Base-by-base conservation (phyloP, 2,888 invertebrate species). In the Malthinus seriepunctatus region DNA sequence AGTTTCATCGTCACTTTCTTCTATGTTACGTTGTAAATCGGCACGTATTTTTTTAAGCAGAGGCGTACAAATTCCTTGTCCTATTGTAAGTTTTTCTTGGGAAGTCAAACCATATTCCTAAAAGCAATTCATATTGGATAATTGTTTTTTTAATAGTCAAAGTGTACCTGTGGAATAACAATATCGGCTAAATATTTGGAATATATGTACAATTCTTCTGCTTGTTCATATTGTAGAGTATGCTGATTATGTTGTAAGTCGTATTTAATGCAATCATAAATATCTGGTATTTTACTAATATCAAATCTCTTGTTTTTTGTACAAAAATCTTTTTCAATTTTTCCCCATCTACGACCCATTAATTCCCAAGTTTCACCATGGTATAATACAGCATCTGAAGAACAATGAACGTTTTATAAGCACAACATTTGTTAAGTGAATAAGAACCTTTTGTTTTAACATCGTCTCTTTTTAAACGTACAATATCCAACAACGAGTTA, bases 341-440 rank as follows among this genome's bases (percentile, higher is more conserved):
- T 98, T 38, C 94, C 93, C 98, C 98, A 98, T 9, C 98, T 85
- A 12, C 98, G 85, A 5, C 95, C 94, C 92, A 99, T 95, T 63
- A 99, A 81, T 74, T 99, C 98, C 98, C 98, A 98, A 0, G 97
- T 96, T 80, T 99, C 99, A 3, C 97, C 97, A 74, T 98, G 96
- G 79, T 99, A 99, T 6, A 99, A 82, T 57, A 93, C 90, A 3
- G 94, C 90, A 74, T 96, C 96, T 89, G 74, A 48, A 73, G 69
- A 52, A 63, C 54, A 52, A 57, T 34, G 23, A 10, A 33, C 32
- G 32, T 14, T 35, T 44, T 9, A 15, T 5, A 15, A 39, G 33
- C 10, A 10, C 33, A 31, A 4, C 12, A 15, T 32, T n/a, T 11
- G 15, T 34, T 8, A 33, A 50, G 6, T 12, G 14, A 44, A 48